Conservation (phyloP, 2,888 invertebrate species). For the Polydrusus tereticollis region DNA sequence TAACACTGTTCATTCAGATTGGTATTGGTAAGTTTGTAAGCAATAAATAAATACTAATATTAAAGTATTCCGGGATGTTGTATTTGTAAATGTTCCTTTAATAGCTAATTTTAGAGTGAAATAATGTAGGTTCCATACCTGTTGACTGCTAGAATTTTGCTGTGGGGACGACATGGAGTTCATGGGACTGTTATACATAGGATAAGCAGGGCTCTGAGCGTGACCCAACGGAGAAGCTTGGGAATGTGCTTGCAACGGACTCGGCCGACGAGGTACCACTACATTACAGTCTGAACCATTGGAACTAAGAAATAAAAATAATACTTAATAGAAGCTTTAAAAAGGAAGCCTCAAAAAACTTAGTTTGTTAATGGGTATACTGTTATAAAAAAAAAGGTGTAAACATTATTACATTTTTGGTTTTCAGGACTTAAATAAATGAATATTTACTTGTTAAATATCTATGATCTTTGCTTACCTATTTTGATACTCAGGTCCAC, state of each 20-base stretch:
- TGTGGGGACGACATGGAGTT: constrained; percentile 81
- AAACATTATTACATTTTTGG: too few relatives aligned
- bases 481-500: constrained; percentile 68
- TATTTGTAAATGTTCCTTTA: background rate
- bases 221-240: constrained; percentile 80
- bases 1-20: too few relatives aligned
- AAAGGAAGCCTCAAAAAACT: too few relatives aligned
- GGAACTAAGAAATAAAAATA: constrained; percentile 50
- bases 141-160: constrained; percentile 71
- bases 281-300: constrained; percentile 73
- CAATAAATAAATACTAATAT: too few relatives aligned
- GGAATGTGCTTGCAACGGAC: constrained; percentile 77
- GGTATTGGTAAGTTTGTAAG: too few relatives aligned
- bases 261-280: constrained; percentile 77
- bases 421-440: background rate
- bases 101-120: background rate
- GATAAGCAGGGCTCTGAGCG: constrained; percentile 84
- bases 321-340: too few relatives aligned
- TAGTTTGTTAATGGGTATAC: too few relatives aligned
- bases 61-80: too few relatives aligned
- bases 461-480: constrained; percentile 31
- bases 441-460: background rate
- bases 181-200: constrained; percentile 88
- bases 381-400: too few relatives aligned
- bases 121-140: constrained; percentile 22